phyloP scores from a whole-genome alignment of 1,140 invertebrate genomes.

The Caenorhabditis briggsae region DNA sequence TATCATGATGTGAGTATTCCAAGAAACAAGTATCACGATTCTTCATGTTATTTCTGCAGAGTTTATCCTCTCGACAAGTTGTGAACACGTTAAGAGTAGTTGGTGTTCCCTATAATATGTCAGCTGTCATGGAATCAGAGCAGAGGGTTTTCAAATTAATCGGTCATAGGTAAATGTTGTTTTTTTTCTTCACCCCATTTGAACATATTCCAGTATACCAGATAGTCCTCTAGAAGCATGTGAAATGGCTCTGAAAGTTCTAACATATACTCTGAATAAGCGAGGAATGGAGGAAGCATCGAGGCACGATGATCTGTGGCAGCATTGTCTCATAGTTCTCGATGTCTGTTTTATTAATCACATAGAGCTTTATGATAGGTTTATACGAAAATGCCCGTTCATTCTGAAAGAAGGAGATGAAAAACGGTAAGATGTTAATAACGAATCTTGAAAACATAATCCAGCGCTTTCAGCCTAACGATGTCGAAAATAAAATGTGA shows the following conservation, averaged over 20 bases:
- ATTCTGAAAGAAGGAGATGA: neutral
- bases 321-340: conserved; percentile 21
- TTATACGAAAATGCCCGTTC: neutral
- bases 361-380: conserved; percentile 14
- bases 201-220: neutral
- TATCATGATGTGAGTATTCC: conserved; percentile 35
- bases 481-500: conserved; percentile 29
- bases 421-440: neutral
- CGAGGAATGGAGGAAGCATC: neutral
- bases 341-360: conserved; percentile 47
- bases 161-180: conserved; percentile 1
- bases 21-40: neutral
- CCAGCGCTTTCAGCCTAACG: neutral
- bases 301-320: conserved; percentile 12
- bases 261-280: conserved; percentile 34
- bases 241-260: conserved; percentile 23
- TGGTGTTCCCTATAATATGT: conserved; percentile 6
- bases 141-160: conserved; percentile 39
- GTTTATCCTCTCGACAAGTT: conserved; percentile 43
- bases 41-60: conserved; percentile 3
- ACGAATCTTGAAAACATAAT: neutral
- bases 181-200: neutral
- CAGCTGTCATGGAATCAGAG: conserved; percentile 10
- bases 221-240: conserved; percentile 33
- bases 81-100: conserved; percentile 38